phyloP scores from a whole-genome alignment of 2,797 vertebrate species.

The Protosalanx chinensis region DNA sequence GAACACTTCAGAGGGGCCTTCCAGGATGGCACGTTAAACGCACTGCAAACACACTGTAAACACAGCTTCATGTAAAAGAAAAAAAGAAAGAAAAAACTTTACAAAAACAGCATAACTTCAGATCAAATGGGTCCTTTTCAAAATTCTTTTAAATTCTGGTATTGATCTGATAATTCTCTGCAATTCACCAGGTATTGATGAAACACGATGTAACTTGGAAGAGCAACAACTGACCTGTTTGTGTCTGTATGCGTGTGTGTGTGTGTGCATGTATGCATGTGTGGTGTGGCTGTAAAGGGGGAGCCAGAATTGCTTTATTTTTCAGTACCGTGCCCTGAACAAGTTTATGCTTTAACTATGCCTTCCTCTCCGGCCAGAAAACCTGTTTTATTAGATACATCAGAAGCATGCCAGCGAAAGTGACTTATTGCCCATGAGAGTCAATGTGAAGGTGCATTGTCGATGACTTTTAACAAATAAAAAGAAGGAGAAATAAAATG shows the following conservation, averaged over 20 bases:
- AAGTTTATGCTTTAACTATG: slow-evolving; percentile 63
- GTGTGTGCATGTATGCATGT: slow-evolving; percentile 6
- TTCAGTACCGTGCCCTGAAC: slow-evolving; percentile 55
- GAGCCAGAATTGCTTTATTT: slow-evolving; percentile 66
- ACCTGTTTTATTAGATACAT: slow-evolving; percentile 67
- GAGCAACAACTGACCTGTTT: not conserved
- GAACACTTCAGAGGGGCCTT: no score
- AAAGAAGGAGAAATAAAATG: slow-evolving; percentile 20
- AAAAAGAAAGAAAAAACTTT: no score
- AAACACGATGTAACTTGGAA: not conserved
- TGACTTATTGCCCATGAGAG: slow-evolving; percentile 64
- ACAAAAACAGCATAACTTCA: not conserved
- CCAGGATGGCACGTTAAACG: no score
- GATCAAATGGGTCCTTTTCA: not conserved
- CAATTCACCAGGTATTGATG: no score
- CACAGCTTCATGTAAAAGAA: no score
- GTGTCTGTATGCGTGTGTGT: not conserved
- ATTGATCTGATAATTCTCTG: no score
- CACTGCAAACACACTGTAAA: no score
- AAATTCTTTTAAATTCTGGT: no score
- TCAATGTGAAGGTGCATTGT: slow-evolving; percentile 67
- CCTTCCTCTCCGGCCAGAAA: slow-evolving; percentile 62
- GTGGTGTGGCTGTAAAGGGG: slow-evolving; percentile 29
- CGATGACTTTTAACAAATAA: slow-evolving; percentile 60
- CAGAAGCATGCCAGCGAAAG: slow-evolving; percentile 50